A percentile compares a stretch with the other conserved stretches of the same genome.
phyloP scores from a whole-genome alignment of 2,797 vertebrate genomes.

The Phataginus tricuspis region DNA sequence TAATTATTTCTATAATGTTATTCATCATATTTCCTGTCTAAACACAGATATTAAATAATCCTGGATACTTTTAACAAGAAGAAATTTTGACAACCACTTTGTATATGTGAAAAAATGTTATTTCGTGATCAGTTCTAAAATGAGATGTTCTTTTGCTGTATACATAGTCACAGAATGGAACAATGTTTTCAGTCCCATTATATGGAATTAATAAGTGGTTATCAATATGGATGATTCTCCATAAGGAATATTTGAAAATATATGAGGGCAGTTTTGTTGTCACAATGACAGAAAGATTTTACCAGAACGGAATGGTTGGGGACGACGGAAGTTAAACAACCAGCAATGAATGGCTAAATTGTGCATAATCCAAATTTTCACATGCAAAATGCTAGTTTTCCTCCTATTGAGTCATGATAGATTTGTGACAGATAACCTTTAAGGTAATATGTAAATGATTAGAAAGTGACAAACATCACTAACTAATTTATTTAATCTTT shows the following conservation, averaged over 20 bases:
- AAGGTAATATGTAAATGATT: neutral
- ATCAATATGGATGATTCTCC: neutral
- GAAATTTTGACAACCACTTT: neutral
- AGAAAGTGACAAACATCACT: neutral
- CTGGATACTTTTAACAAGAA: neutral
- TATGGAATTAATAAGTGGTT: neutral
- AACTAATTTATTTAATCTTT: neutral
- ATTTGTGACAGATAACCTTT: neutral
- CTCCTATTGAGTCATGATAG: neutral
- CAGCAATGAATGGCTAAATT: neutral
- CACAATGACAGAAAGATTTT: neutral
- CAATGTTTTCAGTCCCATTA: neutral
- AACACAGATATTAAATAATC: neutral
- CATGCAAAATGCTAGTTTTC: neutral
- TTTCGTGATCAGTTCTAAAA: neutral
- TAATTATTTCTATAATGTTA: neutral
- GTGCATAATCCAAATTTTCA: neutral
- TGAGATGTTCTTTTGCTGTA: neutral
- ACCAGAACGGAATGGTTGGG: neutral
- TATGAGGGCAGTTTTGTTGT: neutral
- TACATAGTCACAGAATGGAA: neutral
- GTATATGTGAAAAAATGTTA: neutral
- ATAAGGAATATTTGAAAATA: neutral
- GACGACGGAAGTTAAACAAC: neutral
- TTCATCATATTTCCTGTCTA: neutral